Evolutionary conservation across 2,797 vertebrate species (phyloP).

Genomic region (Cyclopterus lumpus): DNA sequence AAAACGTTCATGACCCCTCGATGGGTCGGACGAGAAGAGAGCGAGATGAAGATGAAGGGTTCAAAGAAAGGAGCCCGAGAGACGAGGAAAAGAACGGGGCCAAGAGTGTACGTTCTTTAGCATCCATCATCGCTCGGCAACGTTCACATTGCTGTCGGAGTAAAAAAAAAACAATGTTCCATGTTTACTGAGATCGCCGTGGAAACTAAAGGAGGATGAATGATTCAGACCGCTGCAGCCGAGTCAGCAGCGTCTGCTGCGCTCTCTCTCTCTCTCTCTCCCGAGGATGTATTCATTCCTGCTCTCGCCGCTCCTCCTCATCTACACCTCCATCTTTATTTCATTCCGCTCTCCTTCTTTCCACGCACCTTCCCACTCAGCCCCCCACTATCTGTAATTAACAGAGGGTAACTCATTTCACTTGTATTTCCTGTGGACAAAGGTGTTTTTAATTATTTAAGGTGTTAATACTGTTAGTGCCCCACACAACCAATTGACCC

Average conservation of each 20-base stretch:
- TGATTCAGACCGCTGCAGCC: slow-evolving; percentile 64
- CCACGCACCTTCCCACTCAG: slow-evolving; percentile 33
- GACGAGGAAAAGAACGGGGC: slow-evolving; percentile 2
- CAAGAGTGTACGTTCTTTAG: slow-evolving; percentile 20
- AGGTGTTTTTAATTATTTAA: slow-evolving; percentile 7
- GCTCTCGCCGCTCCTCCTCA: slow-evolving; percentile 42
- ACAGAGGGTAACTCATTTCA: slow-evolving; percentile 20
- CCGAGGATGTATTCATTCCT: slow-evolving; percentile 22
- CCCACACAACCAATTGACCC: background rate
- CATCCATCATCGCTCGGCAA: slow-evolving; percentile 38
- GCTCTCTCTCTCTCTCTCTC: slow-evolving; percentile 23
- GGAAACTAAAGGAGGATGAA: slow-evolving; percentile 62
- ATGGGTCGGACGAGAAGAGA: background rate
- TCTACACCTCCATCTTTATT: slow-evolving; percentile 58
- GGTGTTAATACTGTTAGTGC: background rate
- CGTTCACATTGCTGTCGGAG: slow-evolving; percentile 27
- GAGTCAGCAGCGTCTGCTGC: slow-evolving; percentile 43
- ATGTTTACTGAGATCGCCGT: slow-evolving; percentile 55
- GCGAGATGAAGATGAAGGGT: slow-evolving; percentile 4
- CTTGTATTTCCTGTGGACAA: background rate
- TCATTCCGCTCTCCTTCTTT: slow-evolving; percentile 45
- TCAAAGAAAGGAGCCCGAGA: slow-evolving; percentile 20
- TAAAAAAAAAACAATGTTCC: slow-evolving; percentile 36
- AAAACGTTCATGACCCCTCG: slow-evolving; percentile 54
- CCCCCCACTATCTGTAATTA: slow-evolving; percentile 6